Evolutionary conservation across 2,113 vertebrate species (phyloP), one percentile per base, ranked within the genome.

Genomic region (Zapornia atra): DNA sequence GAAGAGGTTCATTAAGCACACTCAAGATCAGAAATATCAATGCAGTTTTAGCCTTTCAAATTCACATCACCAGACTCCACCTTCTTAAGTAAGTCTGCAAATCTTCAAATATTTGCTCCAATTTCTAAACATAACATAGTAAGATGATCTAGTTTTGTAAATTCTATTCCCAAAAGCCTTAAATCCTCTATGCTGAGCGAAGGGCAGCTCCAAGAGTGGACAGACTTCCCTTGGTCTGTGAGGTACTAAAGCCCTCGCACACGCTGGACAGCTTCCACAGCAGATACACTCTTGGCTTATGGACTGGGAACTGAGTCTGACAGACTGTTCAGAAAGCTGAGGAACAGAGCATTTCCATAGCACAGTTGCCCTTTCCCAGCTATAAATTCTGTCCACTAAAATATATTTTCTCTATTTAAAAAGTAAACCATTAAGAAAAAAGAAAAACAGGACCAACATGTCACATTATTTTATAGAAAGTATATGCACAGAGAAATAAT

Each of bases 61-160:
- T 56, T 50, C 36, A n/a, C 9, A 3, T 50, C 50, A 75, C 6
- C 69, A 91, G 72, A 72, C 70, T 88, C 60, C 72, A 93, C 6
- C 44, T 75, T 64, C 48, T 46, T 78, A 28, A 66, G 0, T 5
- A 51, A 65, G 17, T n/a, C 36, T 65, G 19, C 31, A 63, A 78
- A 63, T n/a, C 71, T 34, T 82, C 80, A 53, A 86, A 31, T 72
- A 92, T 79, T 92, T 92, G 76, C 96, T 96, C 79, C 92, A 36
- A 36, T 86, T 81, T 68, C 76, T 73, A 46, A 78, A 29, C 2
- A 9, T 5, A 50, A 29, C 8, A 36, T 15, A 31, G 54, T 66
- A 56, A 84, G 29, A 36, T 11, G 15, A 69, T 56, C 38, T 51
- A 1, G 5, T 71, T 34, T 53, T 44, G 29, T 29, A 19, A 60